A percentile compares a stretch with the other conserved stretches of the same genome.
Conservation (phyloP, 2,888 invertebrate species). For the Iphiclides podalirius region DNA sequence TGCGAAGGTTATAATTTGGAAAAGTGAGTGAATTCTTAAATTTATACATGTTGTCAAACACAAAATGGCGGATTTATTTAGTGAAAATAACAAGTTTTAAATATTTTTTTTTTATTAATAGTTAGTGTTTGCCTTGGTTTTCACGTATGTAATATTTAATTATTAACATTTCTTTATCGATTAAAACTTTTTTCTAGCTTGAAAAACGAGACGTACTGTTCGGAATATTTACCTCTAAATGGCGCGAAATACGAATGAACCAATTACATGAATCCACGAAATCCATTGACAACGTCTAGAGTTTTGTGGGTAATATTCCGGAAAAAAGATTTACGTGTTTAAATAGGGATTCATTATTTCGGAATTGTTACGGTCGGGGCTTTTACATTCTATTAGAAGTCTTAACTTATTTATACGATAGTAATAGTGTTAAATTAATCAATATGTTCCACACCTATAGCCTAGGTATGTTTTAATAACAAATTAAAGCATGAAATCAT, state of each 20-base stretch:
- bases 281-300: constrained; percentile 62
- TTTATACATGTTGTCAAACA: no score
- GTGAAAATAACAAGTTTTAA: no score
- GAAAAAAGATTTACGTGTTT: constrained; percentile 64
- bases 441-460: constrained; percentile 56
- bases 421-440: constrained; percentile 37
- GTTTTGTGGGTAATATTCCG: constrained; percentile 31
- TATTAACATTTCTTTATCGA: no score
- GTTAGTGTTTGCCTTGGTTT: no score
- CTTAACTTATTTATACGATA: constrained; percentile 26
- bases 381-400: constrained; percentile 34
- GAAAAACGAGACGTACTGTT: no score
- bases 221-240: no score
- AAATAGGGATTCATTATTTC: constrained; percentile 28
- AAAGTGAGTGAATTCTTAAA: no score
- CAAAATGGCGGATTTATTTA: no score
- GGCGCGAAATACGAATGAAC: constrained; percentile 44
- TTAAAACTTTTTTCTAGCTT: no score
- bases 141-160: no score
- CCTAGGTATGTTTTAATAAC: constrained; percentile 64
- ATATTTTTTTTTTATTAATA: no score
- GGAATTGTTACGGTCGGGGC: constrained; percentile 34
- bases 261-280: constrained; percentile 66
- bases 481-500: constrained; percentile 42
- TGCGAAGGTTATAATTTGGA: no score